Conservation (phyloP, 2,113 vertebrate species). For the Carollia perspicillata region DNA sequence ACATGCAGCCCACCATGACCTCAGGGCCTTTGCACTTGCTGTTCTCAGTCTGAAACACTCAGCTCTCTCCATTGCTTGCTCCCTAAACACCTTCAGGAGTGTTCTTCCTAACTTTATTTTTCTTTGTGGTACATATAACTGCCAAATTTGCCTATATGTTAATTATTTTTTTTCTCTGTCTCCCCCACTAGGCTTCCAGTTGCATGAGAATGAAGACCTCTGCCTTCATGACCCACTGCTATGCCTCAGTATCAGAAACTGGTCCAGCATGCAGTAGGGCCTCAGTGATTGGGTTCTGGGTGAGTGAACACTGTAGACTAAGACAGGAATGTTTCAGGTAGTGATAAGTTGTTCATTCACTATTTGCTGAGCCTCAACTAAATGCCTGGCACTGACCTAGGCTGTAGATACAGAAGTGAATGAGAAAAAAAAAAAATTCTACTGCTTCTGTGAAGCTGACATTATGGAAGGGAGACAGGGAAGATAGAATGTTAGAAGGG, state of each 20-base stretch:
- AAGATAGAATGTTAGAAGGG: neutral
- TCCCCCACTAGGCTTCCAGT: neutral
- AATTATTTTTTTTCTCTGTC: neutral
- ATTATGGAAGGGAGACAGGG: neutral
- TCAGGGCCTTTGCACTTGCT: neutral
- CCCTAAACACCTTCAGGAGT: neutral
- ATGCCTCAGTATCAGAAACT: neutral
- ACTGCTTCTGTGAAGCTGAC: too few relatives aligned
- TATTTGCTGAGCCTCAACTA: neutral
- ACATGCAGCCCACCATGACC: neutral
- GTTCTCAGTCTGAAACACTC: neutral
- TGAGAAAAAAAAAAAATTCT: neutral
- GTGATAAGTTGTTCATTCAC: neutral
- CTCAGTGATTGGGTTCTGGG: neutral
- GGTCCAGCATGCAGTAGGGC: neutral
- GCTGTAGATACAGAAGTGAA: neutral
- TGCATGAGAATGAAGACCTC: neutral
- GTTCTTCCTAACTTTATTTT: neutral
- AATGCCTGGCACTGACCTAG: too few relatives aligned
- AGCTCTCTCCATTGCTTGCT: neutral
- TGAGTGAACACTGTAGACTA: neutral
- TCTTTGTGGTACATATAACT: neutral
- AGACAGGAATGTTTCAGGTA: neutral
- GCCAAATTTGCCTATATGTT: neutral
- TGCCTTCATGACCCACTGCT: neutral